Percentiles rank a stretch among this genome's conserved stretches.
These are phyloP conservation scores for Agrochola macilenta DNA, from an alignment of 2,888 invertebrate species.

Conservation along the genomic window DNA sequence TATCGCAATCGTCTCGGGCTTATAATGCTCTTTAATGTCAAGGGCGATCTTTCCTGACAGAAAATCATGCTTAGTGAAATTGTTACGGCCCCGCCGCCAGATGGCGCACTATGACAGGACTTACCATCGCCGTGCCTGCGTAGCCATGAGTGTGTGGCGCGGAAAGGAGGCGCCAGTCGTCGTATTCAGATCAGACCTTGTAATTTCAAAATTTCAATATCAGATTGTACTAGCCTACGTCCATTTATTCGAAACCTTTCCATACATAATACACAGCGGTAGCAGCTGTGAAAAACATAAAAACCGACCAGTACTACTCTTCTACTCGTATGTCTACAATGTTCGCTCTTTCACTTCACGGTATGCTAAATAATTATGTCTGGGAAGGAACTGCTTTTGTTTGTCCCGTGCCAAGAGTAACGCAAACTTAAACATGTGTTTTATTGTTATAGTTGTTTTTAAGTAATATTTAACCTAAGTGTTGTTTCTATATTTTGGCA, in stretches of 20 bases:
- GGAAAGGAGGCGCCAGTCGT: not conserved
- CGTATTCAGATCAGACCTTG: not conserved
- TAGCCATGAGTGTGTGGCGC: not conserved
- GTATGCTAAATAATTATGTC: constrained; percentile 44
- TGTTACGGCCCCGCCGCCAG: not conserved
- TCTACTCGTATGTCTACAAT: not conserved
- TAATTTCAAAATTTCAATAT: not conserved
- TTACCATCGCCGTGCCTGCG: not conserved
- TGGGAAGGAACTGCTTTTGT: constrained; percentile 40
- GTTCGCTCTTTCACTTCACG: constrained; percentile 27
- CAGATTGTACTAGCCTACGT: not conserved
- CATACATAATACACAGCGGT: not conserved
- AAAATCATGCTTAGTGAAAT: not conserved
- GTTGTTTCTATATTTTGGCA: constrained; percentile 11
- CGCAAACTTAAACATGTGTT: constrained; percentile 41
- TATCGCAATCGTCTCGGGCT: not conserved
- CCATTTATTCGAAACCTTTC: not conserved
- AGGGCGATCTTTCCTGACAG: not conserved
- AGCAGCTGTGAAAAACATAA: not conserved
- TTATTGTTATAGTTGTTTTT: constrained; percentile 40
- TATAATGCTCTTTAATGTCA: not conserved
- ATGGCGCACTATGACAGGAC: not conserved
- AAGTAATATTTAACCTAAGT: constrained; percentile 7
- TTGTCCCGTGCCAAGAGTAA: constrained; percentile 37
- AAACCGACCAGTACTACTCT: not conserved